Base-by-base conservation (phyloP, 2,888 invertebrate species). In the Leptarthrus brevirostris region DNA sequence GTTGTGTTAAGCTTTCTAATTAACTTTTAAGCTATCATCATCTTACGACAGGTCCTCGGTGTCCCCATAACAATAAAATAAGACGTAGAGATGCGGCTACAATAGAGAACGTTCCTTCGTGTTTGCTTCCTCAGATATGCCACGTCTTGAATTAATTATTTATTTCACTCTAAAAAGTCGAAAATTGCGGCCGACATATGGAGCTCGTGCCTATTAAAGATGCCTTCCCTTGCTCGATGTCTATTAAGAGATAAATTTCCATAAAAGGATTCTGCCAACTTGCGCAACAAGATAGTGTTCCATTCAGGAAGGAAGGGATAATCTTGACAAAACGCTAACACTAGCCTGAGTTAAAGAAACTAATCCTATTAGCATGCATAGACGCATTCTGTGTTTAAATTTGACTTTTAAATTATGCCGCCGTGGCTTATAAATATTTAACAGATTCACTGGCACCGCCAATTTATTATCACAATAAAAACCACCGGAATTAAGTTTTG, bases 121-220 rank as follows among this genome's bases (percentile, higher is more conserved):
- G 6, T n/a, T 40, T 12, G 12, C 40, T 64, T 47, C 47, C 47
- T 20, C 4, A 44, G 40, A 64, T 47, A 47, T 24, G 40, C 20
- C 14, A 14, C 44, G 36, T 64, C 24, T 64, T 64, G 64, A 64
- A 64, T 64, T 64, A 64, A 64, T 64, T 64, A 64, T 64, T 64
- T 44, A 64, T 64, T 47, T 64, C 14, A 44, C 24, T 47, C 20
- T 40, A 44, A 64, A 44, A 64, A 44, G 44, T 44, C 44, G 18
- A 64, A 64, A 64, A 64, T 64, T 64, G 64, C 22, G 64, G 64
- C 64, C 64, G 44, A 47, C 64, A 47, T 64, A 64, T 47, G 40
- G 20, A 20, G 10, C 44, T 64, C n/a, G 2, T 8, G 47, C 36
- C 44, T 24, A 64, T 64, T 64, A 64, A 44, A 24, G n/a, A 20